Base-by-base conservation (phyloP, 2,888 invertebrate species). In the Zootermopsis nevadensis region DNA sequence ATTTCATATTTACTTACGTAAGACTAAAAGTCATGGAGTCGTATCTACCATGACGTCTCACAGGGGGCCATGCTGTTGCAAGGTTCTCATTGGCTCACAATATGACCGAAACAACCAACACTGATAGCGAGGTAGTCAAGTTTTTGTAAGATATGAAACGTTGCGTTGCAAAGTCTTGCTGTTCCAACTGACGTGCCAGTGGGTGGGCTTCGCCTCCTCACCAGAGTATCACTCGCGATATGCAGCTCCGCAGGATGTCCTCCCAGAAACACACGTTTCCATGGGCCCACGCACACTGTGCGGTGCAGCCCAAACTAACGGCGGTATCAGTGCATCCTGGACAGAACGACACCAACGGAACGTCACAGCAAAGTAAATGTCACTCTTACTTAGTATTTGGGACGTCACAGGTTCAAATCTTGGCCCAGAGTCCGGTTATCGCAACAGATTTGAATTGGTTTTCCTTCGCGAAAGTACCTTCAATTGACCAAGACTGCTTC, bases 131-230 rank as follows among this genome's bases (percentile, higher is more conserved):
- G 77, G 15, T 6, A 24, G 38, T 74, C 30, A 69, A 35, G 74
- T 74, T 74, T 74, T 38, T 74, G 74, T 74, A 74, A 69, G 69
- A 69, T 69, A 69, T 69, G 69, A 69, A 33, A 69, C 33, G 33
- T 33, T 69, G 10, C 15, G 38, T 74, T 74, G 74, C 74, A 74
- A 74, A 74, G 74, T 22, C 69, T 69, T 69, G 69, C 69, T 69
- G 69, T 69, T 69, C 79, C 66, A 79, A 79, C 79, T 79, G 79
- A 79, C 79, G 60, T 35, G 55, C 35, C 79, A 79, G 79, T 79
- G 79, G 79, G 79, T 79, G 79, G 79, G 79, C 79, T 74, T 33
- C 74, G 42, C 74, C 74, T 74, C 79, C 60, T 60, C 33, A 79
- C n/a, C 31, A 38, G 79, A 60, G 60, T 66, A 33, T 60, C 79